These are phyloP conservation scores for Australoheros facetus DNA, from an alignment of 2,797 vertebrate species.

Conservation along the genomic window DNA sequence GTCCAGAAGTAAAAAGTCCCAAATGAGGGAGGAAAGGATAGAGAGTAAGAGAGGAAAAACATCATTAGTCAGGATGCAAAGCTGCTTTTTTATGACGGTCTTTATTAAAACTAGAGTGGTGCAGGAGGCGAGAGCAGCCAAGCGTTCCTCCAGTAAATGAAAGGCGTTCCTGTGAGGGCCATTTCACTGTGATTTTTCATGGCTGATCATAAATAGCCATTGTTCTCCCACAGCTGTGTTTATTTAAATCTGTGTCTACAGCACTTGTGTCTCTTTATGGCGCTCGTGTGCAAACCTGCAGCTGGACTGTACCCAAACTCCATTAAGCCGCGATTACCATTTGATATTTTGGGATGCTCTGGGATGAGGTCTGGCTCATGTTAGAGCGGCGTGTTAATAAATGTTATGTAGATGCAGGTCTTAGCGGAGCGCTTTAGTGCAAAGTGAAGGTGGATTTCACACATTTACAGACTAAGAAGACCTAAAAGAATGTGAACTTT, in stretches of 20 bases:
- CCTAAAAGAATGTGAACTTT: too few relatives aligned
- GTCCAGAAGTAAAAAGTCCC: not conserved
- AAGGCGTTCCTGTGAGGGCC: constrained; percentile 42
- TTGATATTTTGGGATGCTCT: constrained; percentile 16
- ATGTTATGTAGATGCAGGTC: not conserved
- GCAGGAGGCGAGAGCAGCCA: constrained; percentile 9
- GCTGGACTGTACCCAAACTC: constrained; percentile 19
- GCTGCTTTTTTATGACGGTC: constrained; percentile 45
- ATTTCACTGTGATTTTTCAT: constrained; percentile 37
- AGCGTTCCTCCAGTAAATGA: constrained; percentile 51
- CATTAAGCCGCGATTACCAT: constrained; percentile 10
- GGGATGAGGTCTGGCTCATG: constrained; percentile 8
- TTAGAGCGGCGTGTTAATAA: not conserved
- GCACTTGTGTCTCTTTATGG: constrained; percentile 16
- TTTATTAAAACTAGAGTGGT: constrained; percentile 50
- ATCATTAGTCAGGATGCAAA: constrained; percentile 44
- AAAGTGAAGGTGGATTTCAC: not conserved
- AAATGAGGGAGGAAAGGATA: not conserved
- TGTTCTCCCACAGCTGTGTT: constrained; percentile 64
- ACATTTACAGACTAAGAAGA: not conserved
- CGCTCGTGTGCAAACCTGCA: constrained; percentile 39
- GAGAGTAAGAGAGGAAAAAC: constrained; percentile 27
- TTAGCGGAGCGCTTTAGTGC: not conserved
- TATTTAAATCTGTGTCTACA: constrained; percentile 54
- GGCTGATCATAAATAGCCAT: constrained; percentile 57